Conservation (phyloP, 2,113 vertebrate genomes). For the Formicarius rufipectus region DNA sequence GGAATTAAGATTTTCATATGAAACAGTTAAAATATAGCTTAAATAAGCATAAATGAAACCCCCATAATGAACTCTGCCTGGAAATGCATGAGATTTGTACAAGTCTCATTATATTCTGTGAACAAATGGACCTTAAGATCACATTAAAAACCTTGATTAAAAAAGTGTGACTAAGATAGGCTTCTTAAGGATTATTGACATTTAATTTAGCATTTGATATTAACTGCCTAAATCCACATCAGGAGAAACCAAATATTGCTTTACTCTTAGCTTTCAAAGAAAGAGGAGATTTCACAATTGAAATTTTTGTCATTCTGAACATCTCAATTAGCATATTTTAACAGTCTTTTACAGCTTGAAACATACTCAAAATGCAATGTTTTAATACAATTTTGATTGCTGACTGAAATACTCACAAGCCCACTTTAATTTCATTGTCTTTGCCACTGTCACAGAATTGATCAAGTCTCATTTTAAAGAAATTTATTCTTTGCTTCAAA, state of each 20-base stretch:
- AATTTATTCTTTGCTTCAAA: neutral
- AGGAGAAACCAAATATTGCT: constrained; percentile 26
- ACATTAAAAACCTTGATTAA: constrained; percentile 13
- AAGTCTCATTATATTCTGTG: constrained; percentile 8
- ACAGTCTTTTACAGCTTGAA: neutral
- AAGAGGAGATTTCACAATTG: neutral
- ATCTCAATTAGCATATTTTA: constrained; percentile 19
- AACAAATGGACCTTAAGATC: constrained; percentile 11
- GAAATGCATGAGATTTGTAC: neutral
- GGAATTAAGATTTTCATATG: neutral
- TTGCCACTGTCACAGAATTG: neutral
- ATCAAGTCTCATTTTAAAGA: neutral
- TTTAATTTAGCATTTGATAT: constrained; percentile 47
- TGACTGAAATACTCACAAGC: neutral
- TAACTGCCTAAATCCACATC: neutral
- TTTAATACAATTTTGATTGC: neutral
- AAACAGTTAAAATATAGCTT: neutral
- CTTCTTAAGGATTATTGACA: constrained; percentile 4
- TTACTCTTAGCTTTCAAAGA: neutral
- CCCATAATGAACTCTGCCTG: neutral
- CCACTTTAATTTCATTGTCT: neutral
- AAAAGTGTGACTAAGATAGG: constrained; percentile 5
- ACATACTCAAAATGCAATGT: neutral
- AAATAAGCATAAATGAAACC: neutral
- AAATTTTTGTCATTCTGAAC: neutral